phyloP scores from a whole-genome alignment of 2,113 vertebrate species.

The Gnathonemus echidnorhynchus region DNA sequence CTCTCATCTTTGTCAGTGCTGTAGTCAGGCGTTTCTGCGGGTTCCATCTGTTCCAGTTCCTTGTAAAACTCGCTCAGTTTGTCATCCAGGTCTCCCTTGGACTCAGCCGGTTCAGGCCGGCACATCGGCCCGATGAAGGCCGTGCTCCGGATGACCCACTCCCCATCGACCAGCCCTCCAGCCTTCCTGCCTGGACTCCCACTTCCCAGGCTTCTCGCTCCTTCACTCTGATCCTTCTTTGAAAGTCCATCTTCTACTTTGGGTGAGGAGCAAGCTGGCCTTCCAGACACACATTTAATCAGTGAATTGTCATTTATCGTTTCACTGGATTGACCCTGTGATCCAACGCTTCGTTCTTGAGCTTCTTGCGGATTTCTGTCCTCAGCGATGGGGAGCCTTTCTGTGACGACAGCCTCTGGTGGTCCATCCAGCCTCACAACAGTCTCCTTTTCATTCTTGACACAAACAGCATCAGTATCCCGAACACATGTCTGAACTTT shows the following conservation, averaged over 20 bases:
- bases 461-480: background rate
- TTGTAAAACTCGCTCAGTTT: conserved; percentile 60
- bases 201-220: background rate
- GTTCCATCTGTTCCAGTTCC: conserved; percentile 53
- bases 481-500: background rate
- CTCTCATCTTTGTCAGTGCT: background rate
- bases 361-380: background rate
- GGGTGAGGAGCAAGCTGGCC: background rate
- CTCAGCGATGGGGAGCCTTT: background rate
- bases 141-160: conserved; percentile 52
- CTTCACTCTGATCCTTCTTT: background rate
- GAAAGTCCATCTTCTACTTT: background rate
- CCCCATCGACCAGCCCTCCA: conserved; percentile 39
- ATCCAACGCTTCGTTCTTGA: too few species aligned
- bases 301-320: background rate
- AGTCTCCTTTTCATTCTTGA: background rate
- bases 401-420: background rate
- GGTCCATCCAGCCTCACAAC: background rate
- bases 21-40: conserved; percentile 6
- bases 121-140: conserved; percentile 55
- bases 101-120: conserved; percentile 24
- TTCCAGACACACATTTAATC: background rate
- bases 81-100: conserved; percentile 42
- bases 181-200: background rate
- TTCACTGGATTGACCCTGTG: background rate